Evolutionary conservation across 2,113 vertebrate genomes (phyloP).

Genomic region (Dasyprocta punctata): DNA sequence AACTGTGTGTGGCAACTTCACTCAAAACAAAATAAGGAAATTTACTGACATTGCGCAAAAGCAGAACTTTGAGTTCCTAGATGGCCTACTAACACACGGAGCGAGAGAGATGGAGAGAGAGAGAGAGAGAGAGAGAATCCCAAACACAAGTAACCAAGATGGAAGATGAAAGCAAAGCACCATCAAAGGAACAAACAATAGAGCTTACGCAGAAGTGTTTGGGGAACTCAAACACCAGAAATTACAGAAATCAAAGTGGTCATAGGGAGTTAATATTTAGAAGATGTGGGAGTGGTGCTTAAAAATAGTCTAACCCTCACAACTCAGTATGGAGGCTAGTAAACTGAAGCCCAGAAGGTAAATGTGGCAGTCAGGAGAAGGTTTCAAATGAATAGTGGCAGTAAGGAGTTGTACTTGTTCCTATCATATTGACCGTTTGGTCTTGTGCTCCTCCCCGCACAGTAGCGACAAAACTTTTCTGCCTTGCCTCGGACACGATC

Average conservation of each 20-base stretch:
- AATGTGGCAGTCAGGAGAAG: neutral
- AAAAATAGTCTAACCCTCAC: neutral
- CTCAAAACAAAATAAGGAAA: conserved; percentile 21
- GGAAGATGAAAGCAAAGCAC: neutral
- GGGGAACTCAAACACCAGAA: neutral
- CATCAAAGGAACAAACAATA: neutral
- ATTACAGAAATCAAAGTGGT: neutral
- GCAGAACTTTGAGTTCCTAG: neutral
- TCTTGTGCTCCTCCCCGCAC: neutral
- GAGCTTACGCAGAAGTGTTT: neutral
- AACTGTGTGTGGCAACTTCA: neutral
- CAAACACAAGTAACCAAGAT: neutral
- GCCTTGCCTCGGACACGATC: neutral
- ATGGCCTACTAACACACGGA: neutral
- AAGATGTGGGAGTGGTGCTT: neutral
- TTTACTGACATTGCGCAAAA: neutral
- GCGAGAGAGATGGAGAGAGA: neutral
- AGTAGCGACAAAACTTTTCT: neutral
- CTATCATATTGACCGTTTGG: neutral
- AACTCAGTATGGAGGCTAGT: neutral
- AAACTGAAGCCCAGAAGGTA: neutral
- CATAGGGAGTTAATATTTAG: neutral
- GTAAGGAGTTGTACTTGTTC: neutral
- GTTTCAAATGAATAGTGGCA: neutral
- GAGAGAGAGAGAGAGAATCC: neutral